Evolutionary conservation across 53 echinoderm and acorn worm species (phyloP).

Genomic region (Holothuria scabra): DNA sequence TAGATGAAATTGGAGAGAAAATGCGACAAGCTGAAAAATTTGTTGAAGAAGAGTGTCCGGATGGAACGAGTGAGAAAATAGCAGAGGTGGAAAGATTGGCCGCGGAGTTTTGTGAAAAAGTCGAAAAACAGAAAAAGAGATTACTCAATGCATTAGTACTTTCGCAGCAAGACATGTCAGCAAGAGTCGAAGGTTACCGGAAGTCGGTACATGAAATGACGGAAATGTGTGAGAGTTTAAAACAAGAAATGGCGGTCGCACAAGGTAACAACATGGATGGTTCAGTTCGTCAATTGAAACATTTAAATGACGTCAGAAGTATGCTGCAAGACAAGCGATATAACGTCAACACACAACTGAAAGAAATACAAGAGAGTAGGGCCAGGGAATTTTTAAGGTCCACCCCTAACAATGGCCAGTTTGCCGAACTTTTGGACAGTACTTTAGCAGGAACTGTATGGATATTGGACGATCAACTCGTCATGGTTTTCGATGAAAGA

Average conservation of each 20-base stretch:
- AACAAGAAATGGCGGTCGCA: neutral
- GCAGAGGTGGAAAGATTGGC: conserved; percentile 25
- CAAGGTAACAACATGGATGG: neutral
- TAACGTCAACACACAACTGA: conserved; percentile 6
- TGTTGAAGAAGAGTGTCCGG: neutral
- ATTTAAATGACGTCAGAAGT: conserved; percentile 9
- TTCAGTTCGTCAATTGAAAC: neutral
- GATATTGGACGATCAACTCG: conserved; percentile 19
- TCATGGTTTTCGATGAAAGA: conserved; percentile 31
- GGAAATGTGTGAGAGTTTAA: neutral
- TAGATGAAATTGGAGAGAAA: neutral
- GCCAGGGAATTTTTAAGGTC: neutral
- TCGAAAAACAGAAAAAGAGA: conserved; percentile 7
- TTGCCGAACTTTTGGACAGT: conserved; percentile 16
- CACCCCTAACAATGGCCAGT: conserved; percentile 24
- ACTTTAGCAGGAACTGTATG: conserved; percentile 25
- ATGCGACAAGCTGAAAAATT: neutral
- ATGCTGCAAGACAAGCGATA: conserved; percentile 1
- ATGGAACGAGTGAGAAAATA: neutral
- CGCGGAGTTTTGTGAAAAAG: conserved; percentile 19
- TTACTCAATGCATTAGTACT: neutral
- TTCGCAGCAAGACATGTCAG: neutral
- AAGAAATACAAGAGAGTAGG: conserved; percentile 10
- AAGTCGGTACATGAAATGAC: conserved; percentile 3
- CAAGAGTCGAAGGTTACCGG: neutral